A percentile compares a stretch with the other conserved stretches of the same genome.
These are phyloP conservation scores for Oncopodura yosiiana DNA, from an alignment of 1,140 invertebrate genomes.

Conservation along the genomic window DNA sequence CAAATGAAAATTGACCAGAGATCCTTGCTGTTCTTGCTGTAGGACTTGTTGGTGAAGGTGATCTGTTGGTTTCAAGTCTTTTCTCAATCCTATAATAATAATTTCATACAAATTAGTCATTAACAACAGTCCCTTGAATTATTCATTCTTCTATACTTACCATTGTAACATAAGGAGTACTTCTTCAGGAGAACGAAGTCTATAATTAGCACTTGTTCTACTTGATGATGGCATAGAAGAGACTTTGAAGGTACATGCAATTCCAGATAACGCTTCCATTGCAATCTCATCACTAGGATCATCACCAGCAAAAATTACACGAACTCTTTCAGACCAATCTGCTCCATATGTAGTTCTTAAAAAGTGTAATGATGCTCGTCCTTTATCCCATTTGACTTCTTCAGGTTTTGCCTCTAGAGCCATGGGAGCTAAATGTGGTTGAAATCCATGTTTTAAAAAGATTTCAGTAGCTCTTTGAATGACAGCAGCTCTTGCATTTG, in stretches of 20 bases:
- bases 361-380: slow-evolving; percentile 41
- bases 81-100: too few species aligned
- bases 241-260: slow-evolving; percentile 40
- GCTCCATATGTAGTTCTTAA: slow-evolving; percentile 40
- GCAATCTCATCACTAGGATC: slow-evolving; percentile 42
- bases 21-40: slow-evolving; percentile 31
- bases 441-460: slow-evolving; percentile 38
- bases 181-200: slow-evolving; percentile 38
- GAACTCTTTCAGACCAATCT: slow-evolving; percentile 40
- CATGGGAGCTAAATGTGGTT: slow-evolving; percentile 38
- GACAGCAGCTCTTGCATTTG: slow-evolving; percentile 32
- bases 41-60: slow-evolving; percentile 14
- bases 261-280: slow-evolving; percentile 36
- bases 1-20: slow-evolving; percentile 27
- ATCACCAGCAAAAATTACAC: slow-evolving; percentile 42
- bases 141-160: slow-evolving; percentile 39
- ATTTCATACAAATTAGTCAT: too few species aligned
- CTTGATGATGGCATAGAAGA: slow-evolving; percentile 36
- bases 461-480: slow-evolving; percentile 37
- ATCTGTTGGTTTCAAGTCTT: too few species aligned
- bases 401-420: slow-evolving; percentile 41
- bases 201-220: slow-evolving; percentile 39
- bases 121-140: slow-evolving; percentile 18
- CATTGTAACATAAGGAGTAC: slow-evolving; percentile 40
- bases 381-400: slow-evolving; percentile 42